Evolutionary conservation across 30 jellyfish, hydroid and myxozoan species (phyloP).

Genomic region (Phacellophora camtschatica): DNA sequence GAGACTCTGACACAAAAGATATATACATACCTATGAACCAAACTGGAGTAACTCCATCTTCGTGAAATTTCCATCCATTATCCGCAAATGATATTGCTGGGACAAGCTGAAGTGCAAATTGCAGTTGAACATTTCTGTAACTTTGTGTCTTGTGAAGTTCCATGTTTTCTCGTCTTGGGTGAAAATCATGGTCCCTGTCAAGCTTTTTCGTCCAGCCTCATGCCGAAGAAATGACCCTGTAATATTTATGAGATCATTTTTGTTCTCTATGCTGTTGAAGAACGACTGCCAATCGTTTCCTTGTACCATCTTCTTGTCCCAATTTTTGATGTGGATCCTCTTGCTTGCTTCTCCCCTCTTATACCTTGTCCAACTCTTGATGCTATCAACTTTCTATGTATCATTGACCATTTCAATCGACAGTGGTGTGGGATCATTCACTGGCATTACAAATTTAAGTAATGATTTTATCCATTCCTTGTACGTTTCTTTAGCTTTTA

Average conservation of each 20-base stretch:
- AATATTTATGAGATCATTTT: neutral
- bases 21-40: too few species aligned
- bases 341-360: neutral
- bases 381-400: neutral
- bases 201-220: neutral
- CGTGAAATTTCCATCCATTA: neutral
- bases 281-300: slow-evolving; percentile 21
- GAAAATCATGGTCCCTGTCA: neutral
- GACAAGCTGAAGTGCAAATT: neutral
- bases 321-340: slow-evolving; percentile 16
- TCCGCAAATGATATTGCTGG: neutral
- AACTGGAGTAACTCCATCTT: neutral
- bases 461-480: slow-evolving; percentile 40
- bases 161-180: neutral
- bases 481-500: slow-evolving; percentile 12
- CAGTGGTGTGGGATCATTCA: neutral
- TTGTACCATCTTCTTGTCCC: slow-evolving; percentile 26
- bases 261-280: neutral
- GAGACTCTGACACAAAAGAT: too few species aligned
- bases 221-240: neutral
- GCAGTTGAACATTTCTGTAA: neutral
- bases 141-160: neutral
- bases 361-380: slow-evolving; percentile 16
- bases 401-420: slow-evolving; percentile 20
- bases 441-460: too few species aligned